These are phyloP conservation scores for Nemotelus nigrinus DNA, from an alignment of 2,888 invertebrate genomes.

Conservation along the genomic window DNA sequence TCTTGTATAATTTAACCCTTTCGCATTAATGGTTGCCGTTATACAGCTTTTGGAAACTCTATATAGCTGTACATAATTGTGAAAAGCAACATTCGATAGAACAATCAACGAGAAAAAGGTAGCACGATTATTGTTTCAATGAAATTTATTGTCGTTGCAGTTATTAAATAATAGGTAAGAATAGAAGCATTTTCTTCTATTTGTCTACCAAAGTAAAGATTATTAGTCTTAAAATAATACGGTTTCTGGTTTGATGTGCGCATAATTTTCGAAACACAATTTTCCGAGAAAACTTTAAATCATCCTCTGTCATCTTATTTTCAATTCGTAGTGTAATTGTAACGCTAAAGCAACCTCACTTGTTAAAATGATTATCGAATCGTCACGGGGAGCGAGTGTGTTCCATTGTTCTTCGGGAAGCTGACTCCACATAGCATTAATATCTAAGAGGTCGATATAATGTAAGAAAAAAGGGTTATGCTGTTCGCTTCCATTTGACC, in stretches of 20 bases:
- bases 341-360: conserved; percentile 6
- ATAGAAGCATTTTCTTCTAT: too few species aligned
- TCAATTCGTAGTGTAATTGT: not conserved
- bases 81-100: not conserved
- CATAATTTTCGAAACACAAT: too few species aligned
- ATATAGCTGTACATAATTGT: too few species aligned
- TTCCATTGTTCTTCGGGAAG: conserved; percentile 11
- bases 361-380: conserved; percentile 40
- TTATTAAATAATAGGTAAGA: too few species aligned
- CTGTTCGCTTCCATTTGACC: not conserved
- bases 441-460: not conserved
- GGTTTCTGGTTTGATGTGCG: too few species aligned
- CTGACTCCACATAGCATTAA: conserved; percentile 11
- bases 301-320: not conserved
- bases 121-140: too few species aligned
- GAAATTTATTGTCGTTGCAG: too few species aligned
- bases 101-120: not conserved
- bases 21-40: conserved; percentile 36
- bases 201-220: too few species aligned
- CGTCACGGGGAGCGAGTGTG: conserved; percentile 24
- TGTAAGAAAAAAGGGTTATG: conserved; percentile 16
- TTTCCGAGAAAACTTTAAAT: too few species aligned
- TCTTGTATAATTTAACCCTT: conserved; percentile 41
- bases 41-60: not conserved
- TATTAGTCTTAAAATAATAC: too few species aligned